Evolutionary conservation across 2,888 invertebrate genomes (phyloP).

Genomic region (Hypolimnas misippus): DNA sequence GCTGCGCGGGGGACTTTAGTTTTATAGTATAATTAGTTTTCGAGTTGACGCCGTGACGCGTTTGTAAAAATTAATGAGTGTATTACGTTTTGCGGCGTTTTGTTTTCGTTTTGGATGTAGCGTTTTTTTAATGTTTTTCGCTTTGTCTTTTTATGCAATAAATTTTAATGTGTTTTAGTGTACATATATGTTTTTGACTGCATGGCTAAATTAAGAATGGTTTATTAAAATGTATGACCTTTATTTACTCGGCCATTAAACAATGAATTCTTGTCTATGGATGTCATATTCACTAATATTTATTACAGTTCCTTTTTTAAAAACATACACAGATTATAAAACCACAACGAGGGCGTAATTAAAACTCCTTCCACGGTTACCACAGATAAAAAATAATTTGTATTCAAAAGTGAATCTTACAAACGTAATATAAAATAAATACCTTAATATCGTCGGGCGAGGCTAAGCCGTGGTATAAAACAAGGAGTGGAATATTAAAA

Average conservation of each 20-base stretch:
- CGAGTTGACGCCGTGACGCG: constrained; percentile 45
- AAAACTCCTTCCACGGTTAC: neutral
- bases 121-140: constrained; percentile 21
- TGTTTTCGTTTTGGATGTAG: constrained; percentile 29
- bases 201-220: too few relatives aligned
- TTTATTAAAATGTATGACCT: too few relatives aligned
- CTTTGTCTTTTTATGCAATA: constrained; percentile 36
- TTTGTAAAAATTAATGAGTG: constrained; percentile 48
- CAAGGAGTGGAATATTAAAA: constrained; percentile 82
- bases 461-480: constrained; percentile 71
- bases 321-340: too few relatives aligned
- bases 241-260: neutral
- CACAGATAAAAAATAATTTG: constrained; percentile 29
- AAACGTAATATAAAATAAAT: constrained; percentile 45
- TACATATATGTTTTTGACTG: too few relatives aligned
- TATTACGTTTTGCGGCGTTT: constrained; percentile 21
- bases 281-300: neutral
- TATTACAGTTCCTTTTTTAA: too few relatives aligned
- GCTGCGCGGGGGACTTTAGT: constrained; percentile 71
- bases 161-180: constrained; percentile 15
- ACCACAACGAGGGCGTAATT: neutral
- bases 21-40: constrained; percentile 79
- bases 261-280: neutral
- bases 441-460: constrained; percentile 43
- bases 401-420: constrained; percentile 38